These are phyloP conservation scores for Therioaphis trifolii DNA, from an alignment of 2,888 invertebrate genomes.

Conservation along the genomic window DNA sequence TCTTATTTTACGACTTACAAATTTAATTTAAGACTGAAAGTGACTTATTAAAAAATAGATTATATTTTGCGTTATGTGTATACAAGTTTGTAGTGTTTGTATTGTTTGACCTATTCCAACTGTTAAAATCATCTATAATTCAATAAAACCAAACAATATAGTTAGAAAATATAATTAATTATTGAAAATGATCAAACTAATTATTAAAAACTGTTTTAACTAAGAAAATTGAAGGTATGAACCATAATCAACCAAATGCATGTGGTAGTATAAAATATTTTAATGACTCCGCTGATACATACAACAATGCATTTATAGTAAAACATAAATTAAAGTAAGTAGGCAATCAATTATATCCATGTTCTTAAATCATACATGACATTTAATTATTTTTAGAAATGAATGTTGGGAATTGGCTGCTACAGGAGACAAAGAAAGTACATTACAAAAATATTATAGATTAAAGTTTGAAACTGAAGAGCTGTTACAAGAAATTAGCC, in stretches of 20 bases:
- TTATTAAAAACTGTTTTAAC: too few relatives aligned
- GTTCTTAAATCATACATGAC: not conserved
- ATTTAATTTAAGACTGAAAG: too few relatives aligned
- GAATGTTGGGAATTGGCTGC: slow-evolving; percentile 82
- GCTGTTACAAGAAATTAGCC: slow-evolving; percentile 79
- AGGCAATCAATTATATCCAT: not conserved
- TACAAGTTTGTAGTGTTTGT: too few relatives aligned
- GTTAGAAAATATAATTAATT: too few relatives aligned
- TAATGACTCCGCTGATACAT: too few relatives aligned
- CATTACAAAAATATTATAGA: slow-evolving; percentile 85
- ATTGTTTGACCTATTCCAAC: too few relatives aligned
- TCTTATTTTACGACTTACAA: too few relatives aligned
- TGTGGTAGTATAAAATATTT: not conserved
- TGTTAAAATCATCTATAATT: too few relatives aligned
- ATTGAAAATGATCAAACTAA: too few relatives aligned
- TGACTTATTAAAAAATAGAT: too few relatives aligned
- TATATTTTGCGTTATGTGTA: too few relatives aligned
- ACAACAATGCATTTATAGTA: not conserved
- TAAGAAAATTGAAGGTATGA: slow-evolving; percentile 7
- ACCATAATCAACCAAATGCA: not conserved
- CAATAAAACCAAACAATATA: too few relatives aligned
- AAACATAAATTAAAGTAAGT: slow-evolving; percentile 7
- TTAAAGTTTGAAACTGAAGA: slow-evolving; percentile 91
- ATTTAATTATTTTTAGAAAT: slow-evolving; percentile 69
- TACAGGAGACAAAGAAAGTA: slow-evolving; percentile 82